Evolutionary conservation across 2,888 invertebrate genomes (phyloP).

Genomic region (Lamellibrachia columna): DNA sequence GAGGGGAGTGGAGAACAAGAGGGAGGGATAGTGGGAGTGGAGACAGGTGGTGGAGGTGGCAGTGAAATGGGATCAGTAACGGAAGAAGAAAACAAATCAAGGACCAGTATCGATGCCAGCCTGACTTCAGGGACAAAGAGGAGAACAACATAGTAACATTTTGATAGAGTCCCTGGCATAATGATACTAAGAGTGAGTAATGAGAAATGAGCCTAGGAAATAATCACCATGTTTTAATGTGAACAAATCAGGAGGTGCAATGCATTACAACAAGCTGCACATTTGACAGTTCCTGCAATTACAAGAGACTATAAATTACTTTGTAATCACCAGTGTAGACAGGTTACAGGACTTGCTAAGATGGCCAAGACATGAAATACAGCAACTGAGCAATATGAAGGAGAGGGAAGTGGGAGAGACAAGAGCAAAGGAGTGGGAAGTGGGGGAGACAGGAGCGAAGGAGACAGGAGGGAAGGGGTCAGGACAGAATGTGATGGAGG

Average conservation of each 20-base stretch:
- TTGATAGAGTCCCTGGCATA: background rate
- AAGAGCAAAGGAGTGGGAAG: too few relatives aligned
- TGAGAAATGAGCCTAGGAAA: background rate
- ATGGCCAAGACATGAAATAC: background rate
- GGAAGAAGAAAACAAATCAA: too few relatives aligned
- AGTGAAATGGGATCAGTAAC: too few relatives aligned
- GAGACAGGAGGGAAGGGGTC: too few relatives aligned
- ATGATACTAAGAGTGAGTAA: background rate
- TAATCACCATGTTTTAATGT: constrained; percentile 10
- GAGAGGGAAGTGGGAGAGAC: too few relatives aligned
- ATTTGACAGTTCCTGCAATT: constrained; percentile 3
- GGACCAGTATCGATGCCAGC: too few relatives aligned
- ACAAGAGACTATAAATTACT: background rate
- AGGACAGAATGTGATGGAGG: too few relatives aligned
- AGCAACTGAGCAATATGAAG: background rate
- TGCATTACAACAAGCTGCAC: background rate
- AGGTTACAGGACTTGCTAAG: background rate
- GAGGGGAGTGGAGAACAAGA: too few relatives aligned
- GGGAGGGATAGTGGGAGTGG: too few relatives aligned
- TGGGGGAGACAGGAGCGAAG: too few relatives aligned
- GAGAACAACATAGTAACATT: background rate
- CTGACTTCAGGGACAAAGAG: too few relatives aligned
- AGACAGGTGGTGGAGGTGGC: too few relatives aligned
- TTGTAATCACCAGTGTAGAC: background rate
- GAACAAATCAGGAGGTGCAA: background rate